A percentile compares a stretch with the other conserved stretches of the same genome.
Conservation (phyloP, 2,797 vertebrate species). For the Remorina albescens region DNA sequence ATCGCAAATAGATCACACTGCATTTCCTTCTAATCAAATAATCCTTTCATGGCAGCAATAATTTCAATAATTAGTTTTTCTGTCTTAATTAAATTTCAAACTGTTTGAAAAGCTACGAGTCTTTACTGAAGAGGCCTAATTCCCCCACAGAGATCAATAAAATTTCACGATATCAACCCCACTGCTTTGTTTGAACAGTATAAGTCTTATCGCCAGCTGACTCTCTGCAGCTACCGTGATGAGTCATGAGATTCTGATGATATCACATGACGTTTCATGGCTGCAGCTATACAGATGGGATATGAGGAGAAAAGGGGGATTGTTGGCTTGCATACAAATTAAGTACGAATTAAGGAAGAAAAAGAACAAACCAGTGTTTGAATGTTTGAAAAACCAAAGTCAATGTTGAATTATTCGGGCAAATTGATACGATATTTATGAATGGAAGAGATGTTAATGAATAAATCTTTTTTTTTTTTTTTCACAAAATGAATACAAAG, state of each 20-base stretch:
- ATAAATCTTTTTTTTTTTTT: too few relatives aligned
- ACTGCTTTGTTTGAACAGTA: slow-evolving; percentile 12
- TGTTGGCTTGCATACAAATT: neutral
- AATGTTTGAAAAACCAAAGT: too few relatives aligned
- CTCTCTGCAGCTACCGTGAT: slow-evolving; percentile 25
- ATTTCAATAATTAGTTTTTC: too few relatives aligned
- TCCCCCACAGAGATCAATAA: slow-evolving; percentile 40
- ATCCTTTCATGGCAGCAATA: neutral
- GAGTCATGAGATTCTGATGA: slow-evolving; percentile 50
- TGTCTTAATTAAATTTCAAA: neutral
- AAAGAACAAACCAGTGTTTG: too few relatives aligned
- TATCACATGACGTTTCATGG: slow-evolving; percentile 25
- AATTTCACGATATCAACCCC: slow-evolving; percentile 12
- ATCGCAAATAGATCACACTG: neutral
- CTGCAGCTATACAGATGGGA: slow-evolving; percentile 5
- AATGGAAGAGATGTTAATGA: too few relatives aligned
- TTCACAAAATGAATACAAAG: neutral
- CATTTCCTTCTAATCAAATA: neutral
- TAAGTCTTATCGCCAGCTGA: slow-evolving; percentile 37
- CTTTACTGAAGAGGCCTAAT: neutral
- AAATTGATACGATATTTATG: too few relatives aligned
- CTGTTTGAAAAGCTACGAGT: neutral
- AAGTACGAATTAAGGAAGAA: neutral
- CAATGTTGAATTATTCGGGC: too few relatives aligned
- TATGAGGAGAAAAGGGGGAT: neutral